Evolutionary conservation across 2,797 vertebrate genomes (phyloP).

Genomic region (Rhinophrynus dorsalis): DNA sequence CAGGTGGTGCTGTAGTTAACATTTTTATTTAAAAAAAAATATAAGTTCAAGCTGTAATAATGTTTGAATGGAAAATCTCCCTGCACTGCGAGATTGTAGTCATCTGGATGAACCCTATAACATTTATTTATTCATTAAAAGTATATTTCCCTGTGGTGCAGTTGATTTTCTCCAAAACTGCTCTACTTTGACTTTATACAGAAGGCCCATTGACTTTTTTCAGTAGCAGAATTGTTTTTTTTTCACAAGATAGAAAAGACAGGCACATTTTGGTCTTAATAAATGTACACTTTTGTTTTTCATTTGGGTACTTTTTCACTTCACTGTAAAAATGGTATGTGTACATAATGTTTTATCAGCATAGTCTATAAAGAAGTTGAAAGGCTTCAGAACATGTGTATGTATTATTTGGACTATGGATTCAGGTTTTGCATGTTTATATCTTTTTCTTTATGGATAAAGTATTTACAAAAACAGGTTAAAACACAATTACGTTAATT

Average conservation of each 20-base stretch:
- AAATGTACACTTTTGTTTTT: slow-evolving; percentile 83
- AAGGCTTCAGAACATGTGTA: slow-evolving; percentile 93
- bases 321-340: slow-evolving; percentile 97
- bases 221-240: slow-evolving; percentile 76
- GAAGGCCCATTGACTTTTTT: too few species aligned
- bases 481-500: slow-evolving; percentile 86
- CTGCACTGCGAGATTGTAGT: too few species aligned
- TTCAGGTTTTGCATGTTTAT: slow-evolving; percentile 99
- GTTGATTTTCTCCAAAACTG: too few species aligned
- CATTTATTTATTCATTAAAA: too few species aligned
- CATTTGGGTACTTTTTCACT: slow-evolving; percentile 88
- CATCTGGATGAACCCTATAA: too few species aligned
- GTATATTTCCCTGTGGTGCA: too few species aligned
- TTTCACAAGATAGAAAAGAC: slow-evolving; percentile 60
- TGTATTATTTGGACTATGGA: slow-evolving; percentile 94
- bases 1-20: too few species aligned
- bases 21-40: too few species aligned
- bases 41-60: too few species aligned
- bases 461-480: slow-evolving; percentile 92
- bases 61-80: too few species aligned
- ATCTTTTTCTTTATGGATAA: slow-evolving; percentile 94
- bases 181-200: too few species aligned
- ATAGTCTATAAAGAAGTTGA: slow-evolving; percentile 93
- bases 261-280: slow-evolving; percentile 89
- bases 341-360: slow-evolving; percentile 97